Evolutionary conservation across 2,888 invertebrate species (phyloP).

Genomic region (Mythimna lalbum): DNA sequence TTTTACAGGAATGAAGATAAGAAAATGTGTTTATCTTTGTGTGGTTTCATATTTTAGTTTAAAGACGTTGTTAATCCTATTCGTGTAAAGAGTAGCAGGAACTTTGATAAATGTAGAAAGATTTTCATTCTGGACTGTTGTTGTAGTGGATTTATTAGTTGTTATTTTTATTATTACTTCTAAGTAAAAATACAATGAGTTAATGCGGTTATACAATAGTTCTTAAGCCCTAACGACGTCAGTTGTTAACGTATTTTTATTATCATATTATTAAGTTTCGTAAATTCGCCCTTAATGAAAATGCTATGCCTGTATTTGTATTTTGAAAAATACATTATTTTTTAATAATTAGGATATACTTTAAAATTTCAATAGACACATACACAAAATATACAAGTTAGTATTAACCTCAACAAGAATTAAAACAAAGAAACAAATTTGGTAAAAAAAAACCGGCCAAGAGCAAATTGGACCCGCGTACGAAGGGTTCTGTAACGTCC

Average conservation of each 20-base stretch:
- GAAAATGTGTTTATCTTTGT: conserved; percentile 15
- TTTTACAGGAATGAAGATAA: conserved; percentile 26
- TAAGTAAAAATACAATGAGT: not conserved
- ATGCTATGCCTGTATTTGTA: too few relatives aligned
- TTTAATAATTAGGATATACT: too few relatives aligned
- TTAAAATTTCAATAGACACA: too few relatives aligned
- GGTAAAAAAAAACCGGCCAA: too few relatives aligned
- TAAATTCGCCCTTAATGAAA: too few relatives aligned
- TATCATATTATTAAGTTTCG: too few relatives aligned
- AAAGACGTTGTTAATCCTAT: conserved; percentile 1
- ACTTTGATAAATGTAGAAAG: not conserved
- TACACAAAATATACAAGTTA: too few relatives aligned
- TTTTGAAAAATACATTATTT: too few relatives aligned
- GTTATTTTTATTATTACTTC: not conserved
- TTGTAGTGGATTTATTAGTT: not conserved
- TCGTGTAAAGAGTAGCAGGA: not conserved
- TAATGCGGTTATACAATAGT: not conserved
- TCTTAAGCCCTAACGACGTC: too few relatives aligned
- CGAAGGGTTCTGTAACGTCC: too few relatives aligned
- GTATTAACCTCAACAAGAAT: not conserved
- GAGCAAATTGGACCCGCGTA: too few relatives aligned
- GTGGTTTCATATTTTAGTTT: conserved; percentile 4
- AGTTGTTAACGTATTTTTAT: not conserved
- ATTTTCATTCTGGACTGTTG: not conserved
- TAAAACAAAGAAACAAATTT: too few relatives aligned